A percentile compares a stretch with the other conserved stretches of the same genome.
Evolutionary conservation across 2,888 invertebrate species (phyloP).

Genomic region (Cheilosia scutellata): DNA sequence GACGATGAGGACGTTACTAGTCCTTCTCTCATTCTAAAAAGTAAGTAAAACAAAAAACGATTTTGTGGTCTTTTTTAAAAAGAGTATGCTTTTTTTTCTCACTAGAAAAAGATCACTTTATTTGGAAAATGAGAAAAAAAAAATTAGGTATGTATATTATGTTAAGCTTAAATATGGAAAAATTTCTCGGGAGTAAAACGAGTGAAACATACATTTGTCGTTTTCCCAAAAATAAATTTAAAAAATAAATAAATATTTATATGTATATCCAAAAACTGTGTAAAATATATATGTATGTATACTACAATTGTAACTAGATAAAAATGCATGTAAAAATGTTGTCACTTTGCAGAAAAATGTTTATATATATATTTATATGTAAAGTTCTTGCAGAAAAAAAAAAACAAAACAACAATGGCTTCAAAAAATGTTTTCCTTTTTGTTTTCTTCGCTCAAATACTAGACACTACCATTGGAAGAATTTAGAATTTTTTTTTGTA

Average conservation of each 20-base stretch:
- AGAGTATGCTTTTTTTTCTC: constrained; percentile 10
- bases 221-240: constrained; percentile 11
- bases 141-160: neutral
- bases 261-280: neutral
- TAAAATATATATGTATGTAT: neutral
- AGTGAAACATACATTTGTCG: constrained; percentile 45
- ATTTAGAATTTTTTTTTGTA: neutral
- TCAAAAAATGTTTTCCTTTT: too few relatives aligned
- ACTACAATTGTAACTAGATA: constrained; percentile 17
- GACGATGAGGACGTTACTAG: constrained; percentile 70
- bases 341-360: constrained; percentile 13
- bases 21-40: constrained; percentile 76
- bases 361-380: neutral
- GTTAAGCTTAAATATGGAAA: constrained; percentile 34
- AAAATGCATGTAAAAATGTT: constrained; percentile 31
- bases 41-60: constrained; percentile 69
- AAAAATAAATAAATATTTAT: neutral
- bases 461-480: constrained; percentile 35
- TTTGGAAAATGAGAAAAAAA: constrained; percentile 8
- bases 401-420: neutral
- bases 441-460: neutral
- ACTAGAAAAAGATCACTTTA: constrained; percentile 31
- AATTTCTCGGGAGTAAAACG: constrained; percentile 29
- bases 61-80: constrained; percentile 42
- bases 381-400: constrained; percentile 35